Evolutionary conservation across 1,140 invertebrate species (phyloP), one percentile per base, ranked within the genome.

Genomic region (Drosophila kohkoa): DNA sequence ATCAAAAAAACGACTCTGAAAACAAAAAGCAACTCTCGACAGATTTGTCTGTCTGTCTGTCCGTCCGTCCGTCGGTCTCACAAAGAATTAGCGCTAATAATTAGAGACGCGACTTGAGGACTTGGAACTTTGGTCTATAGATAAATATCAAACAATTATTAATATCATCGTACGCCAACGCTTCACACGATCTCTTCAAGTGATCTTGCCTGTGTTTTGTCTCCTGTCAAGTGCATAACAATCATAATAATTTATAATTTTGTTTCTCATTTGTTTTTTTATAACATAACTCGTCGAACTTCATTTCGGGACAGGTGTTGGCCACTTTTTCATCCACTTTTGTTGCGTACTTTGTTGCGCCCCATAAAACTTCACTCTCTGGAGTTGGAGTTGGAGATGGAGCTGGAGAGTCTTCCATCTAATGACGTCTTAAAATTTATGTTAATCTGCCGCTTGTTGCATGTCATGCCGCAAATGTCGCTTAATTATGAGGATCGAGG

Each of bases 61-160:
- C 73, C 7, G 35, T 38, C 35, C 7, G 3, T 20, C 20, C 3
- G 20, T 25, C 20, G 38, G 62, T 46, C 73, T 25, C 62, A 73
- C 51, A 80, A 89, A 76, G 83, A 88, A 89, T 85, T 89, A 88
- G 78, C 85, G 81, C 85, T 88, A 88, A 88, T 88, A 88, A 88
- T 88, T 88, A 83, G 59, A 81, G 62, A 15, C 52, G 35, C 48
- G 71, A 66, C 60, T 43, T 15, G 38, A 48, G 11, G 43, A 46
- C 41, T 35, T 16, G 51, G 11, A 38, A 35, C 57, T 63, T 52
- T 45, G 28, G 28, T 57, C 32, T 57, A 25, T 41, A 63, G 77
- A 88, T 78, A 80, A 69, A 73, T 74, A 77, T 88, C 81, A 81
- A 81, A 64, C 77, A 88, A 89, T 88, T 87, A 87, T 77, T 16